phyloP scores from a whole-genome alignment of 2,113 vertebrate genomes.

The Dendrocopos noguchii region DNA sequence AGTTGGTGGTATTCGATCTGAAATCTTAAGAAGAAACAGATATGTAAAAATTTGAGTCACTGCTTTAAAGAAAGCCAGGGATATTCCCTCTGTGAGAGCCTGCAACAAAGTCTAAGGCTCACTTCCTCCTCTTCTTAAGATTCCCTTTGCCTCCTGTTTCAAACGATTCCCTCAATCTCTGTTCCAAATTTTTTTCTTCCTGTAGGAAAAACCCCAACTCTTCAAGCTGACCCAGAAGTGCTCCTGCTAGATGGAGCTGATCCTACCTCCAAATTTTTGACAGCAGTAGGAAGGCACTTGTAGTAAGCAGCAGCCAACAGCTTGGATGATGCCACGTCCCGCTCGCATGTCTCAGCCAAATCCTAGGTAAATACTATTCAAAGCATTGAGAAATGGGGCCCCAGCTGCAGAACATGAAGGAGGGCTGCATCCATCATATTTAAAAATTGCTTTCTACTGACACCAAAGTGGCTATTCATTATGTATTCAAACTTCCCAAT shows the following conservation, averaged over 20 bases:
- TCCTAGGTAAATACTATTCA: background rate
- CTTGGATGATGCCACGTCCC: background rate
- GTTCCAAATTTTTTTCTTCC: background rate
- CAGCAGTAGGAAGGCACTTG: background rate
- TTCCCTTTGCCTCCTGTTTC: too few relatives aligned
- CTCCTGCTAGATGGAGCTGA: background rate
- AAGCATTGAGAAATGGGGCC: background rate
- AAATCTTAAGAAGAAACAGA: background rate
- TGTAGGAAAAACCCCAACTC: background rate
- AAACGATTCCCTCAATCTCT: background rate
- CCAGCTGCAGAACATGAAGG: background rate
- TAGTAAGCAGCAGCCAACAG: background rate
- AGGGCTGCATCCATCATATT: background rate
- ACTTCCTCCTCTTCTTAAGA: background rate
- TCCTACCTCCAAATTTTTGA: background rate
- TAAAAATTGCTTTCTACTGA: background rate
- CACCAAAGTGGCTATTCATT: background rate
- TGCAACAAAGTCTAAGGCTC: background rate
- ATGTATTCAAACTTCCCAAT: background rate
- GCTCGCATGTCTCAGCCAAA: background rate
- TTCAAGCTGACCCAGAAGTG: background rate
- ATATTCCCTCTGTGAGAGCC: background rate
- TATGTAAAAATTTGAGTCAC: background rate
- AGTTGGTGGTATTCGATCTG: background rate
- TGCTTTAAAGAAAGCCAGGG: background rate